phyloP scores from a whole-genome alignment of 1,140 invertebrate species.

The Tachypleus tridentatus region DNA sequence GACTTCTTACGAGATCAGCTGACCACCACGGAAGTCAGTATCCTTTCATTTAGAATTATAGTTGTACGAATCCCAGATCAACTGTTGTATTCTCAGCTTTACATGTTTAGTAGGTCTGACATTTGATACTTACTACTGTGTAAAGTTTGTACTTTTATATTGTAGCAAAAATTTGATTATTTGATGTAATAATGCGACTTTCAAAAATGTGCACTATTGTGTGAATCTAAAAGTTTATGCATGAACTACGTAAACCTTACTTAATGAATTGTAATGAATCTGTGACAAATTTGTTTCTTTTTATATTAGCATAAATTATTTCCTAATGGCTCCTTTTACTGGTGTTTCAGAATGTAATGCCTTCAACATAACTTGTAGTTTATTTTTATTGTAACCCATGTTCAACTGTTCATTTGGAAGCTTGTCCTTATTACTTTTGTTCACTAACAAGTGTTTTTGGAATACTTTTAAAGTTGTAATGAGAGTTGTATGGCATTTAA shows the following conservation, averaged over 20 bases:
- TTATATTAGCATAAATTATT: too few species aligned
- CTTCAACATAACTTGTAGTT: too few species aligned
- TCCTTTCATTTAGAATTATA: conserved; percentile 22
- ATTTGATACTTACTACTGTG: not conserved
- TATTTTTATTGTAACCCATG: too few species aligned
- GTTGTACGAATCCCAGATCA: not conserved
- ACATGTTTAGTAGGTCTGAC: not conserved
- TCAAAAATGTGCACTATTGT: conserved; percentile 1
- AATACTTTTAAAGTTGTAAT: too few species aligned
- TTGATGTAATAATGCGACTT: not conserved
- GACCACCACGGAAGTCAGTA: conserved; percentile 94
- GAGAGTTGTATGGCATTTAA: too few species aligned
- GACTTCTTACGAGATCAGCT: conserved; percentile 89
- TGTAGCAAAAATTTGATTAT: not conserved
- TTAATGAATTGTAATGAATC: too few species aligned
- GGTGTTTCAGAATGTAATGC: too few species aligned
- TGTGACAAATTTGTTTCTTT: too few species aligned
- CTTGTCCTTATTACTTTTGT: too few species aligned
- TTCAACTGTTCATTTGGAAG: too few species aligned
- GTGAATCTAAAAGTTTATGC: not conserved
- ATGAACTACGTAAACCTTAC: not conserved
- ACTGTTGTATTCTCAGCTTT: not conserved
- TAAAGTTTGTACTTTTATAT: not conserved
- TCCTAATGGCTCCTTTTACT: too few species aligned
- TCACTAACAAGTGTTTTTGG: too few species aligned